Evolutionary conservation across 2,888 invertebrate species (phyloP), one percentile per base, ranked within the genome.

Genomic region (Parapristionchus giblindavisi): DNA sequence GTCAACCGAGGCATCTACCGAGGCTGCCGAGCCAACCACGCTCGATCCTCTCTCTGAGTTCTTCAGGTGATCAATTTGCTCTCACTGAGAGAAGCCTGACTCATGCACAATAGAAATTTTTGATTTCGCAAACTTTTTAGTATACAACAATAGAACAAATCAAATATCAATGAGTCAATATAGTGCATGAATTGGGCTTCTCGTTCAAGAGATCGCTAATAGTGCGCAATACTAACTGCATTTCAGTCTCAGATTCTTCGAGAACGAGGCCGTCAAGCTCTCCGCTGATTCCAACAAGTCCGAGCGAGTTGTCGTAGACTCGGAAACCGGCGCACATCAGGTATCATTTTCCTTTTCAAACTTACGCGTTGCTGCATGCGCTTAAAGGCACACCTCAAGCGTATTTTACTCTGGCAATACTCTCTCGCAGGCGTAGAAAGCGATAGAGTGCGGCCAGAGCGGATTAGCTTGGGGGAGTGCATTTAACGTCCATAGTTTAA

Each of bases 201-300:
- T 43, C 17, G 17, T 14, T 17, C 11, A 43, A 14, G 43, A 43
- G 8, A 17, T 17, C 8, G 43, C 8, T 8, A 27, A n/a, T 56
- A 4, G 56, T 5, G 32, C 32, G 36, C 61, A 4, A 3, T 36
- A 32, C 40, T 34, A 21, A n/a, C 27, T 66, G 14, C 48, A 8
- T 11, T 52, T 24, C 54, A 70, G 70, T 54, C 70, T 70, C 54
- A 52, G 70, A 52, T 54, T 54, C 70, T 70, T 70, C 70, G 70
- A 70, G 70, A 70, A 54, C 38, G 70, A 70, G 70, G 70, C 70
- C 0, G 70, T 70, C 38, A 70, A 70, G 70, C 54, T 70, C 38
- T 38, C 38, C 27, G 54, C 34, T 5, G 38, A 70, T 14, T 27
- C 34, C 32, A 43, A 54, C 17, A 21, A 24, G 52, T 29, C 29